phyloP scores from a whole-genome alignment of 1,140 invertebrate genomes.

The Ridgeia piscesae region DNA sequence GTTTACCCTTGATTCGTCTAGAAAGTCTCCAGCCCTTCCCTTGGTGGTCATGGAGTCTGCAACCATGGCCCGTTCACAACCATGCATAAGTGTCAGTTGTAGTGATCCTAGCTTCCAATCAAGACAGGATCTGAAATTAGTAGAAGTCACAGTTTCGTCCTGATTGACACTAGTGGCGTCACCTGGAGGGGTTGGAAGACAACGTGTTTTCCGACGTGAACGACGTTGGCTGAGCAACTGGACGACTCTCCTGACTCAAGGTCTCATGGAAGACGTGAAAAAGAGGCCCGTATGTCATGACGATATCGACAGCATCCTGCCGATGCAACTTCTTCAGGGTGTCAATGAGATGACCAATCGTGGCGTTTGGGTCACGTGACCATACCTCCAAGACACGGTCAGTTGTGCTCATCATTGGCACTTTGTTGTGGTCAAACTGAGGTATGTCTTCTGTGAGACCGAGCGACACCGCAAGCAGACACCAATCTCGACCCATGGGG shows the following conservation, averaged over 20 bases:
- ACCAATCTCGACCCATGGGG: constrained; percentile 80
- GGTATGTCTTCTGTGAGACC: constrained; percentile 66
- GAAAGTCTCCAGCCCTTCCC: background rate
- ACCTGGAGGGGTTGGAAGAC: background rate
- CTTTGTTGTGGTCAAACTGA: constrained; percentile 52
- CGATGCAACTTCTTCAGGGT: constrained; percentile 62
- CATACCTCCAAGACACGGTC: constrained; percentile 61
- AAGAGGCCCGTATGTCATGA: constrained; percentile 58
- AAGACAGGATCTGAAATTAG: background rate
- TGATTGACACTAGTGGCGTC: background rate
- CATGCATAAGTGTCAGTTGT: background rate
- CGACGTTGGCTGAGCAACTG: background rate
- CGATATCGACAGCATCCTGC: constrained; percentile 60
- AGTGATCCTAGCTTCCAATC: background rate
- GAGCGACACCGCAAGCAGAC: constrained; percentile 74
- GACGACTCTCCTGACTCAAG: background rate
- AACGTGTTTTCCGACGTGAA: background rate
- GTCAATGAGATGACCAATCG: constrained; percentile 58
- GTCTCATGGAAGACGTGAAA: constrained; percentile 41
- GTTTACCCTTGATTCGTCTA: background rate
- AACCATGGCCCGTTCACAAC: background rate
- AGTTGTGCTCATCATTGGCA: constrained; percentile 55
- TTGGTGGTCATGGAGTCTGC: background rate
- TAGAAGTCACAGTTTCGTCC: background rate
- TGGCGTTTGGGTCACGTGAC: constrained; percentile 53